A percentile compares a stretch with the other conserved stretches of the same genome.
Evolutionary conservation across 2,113 vertebrate genomes (phyloP).

Genomic region (Leucosticte australis): DNA sequence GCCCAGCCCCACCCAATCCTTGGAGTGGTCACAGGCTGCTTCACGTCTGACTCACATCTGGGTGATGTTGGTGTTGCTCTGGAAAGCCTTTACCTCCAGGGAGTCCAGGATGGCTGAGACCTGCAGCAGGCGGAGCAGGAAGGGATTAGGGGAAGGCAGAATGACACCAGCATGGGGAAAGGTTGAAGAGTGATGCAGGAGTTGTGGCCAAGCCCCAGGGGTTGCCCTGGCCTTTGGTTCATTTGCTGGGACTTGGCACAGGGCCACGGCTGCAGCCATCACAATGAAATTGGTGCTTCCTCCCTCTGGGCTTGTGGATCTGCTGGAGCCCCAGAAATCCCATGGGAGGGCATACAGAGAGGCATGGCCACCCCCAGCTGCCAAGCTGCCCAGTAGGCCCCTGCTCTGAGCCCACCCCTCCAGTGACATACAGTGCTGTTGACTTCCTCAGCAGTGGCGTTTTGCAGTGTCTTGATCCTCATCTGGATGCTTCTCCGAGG

Average conservation of each 20-base stretch:
- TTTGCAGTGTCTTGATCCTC: not conserved
- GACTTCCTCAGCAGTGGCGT: not conserved
- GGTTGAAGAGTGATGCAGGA: not conserved
- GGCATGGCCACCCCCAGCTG: not conserved
- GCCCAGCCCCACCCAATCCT: accelerated
- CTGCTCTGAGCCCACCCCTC: not conserved
- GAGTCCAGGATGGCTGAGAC: conserved; percentile 24
- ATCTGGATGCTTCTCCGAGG: not conserved
- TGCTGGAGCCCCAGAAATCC: not conserved
- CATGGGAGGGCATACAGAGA: accelerated
- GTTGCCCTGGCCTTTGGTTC: not conserved
- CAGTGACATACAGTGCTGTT: not conserved
- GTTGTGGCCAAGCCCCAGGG: accelerated
- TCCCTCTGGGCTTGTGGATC: not conserved
- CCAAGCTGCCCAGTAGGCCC: not conserved
- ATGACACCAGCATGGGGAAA: accelerated
- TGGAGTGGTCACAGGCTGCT: not conserved
- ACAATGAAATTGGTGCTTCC: accelerated
- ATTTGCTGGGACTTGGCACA: not conserved
- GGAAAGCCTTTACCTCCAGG: conserved; percentile 39
- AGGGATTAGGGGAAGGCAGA: not conserved
- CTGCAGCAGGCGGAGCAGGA: accelerated
- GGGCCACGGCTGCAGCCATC: accelerated
- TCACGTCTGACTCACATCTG: not conserved
- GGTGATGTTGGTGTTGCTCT: conserved; percentile 36